Percentiles rank a stretch among this genome's conserved stretches.
Evolutionary conservation across 1,140 invertebrate species (phyloP).

Genomic region (Eumeta japonica): DNA sequence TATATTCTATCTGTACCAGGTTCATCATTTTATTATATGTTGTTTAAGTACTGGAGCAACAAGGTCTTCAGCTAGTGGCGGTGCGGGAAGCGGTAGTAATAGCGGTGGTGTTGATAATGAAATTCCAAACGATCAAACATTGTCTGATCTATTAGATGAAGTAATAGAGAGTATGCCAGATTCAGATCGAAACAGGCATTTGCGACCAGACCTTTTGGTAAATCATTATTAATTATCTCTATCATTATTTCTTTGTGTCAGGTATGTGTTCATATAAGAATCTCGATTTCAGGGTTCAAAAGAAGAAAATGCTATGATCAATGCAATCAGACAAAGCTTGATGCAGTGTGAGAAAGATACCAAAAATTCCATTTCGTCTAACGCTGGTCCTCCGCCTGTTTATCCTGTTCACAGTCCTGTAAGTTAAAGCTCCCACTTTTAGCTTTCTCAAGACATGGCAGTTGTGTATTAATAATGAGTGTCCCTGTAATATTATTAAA

Average conservation of each 20-base stretch:
- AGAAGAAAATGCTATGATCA: constrained; percentile 79
- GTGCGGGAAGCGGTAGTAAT: constrained; percentile 9
- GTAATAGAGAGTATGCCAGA: constrained; percentile 70
- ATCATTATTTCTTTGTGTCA: background rate
- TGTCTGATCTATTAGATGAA: constrained; percentile 81
- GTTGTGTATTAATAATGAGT: background rate
- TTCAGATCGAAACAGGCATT: constrained; percentile 22
- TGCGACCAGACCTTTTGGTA: constrained; percentile 6
- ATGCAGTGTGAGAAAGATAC: constrained; percentile 76
- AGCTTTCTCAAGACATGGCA: background rate
- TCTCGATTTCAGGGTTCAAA: constrained; percentile 54
- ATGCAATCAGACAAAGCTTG: constrained; percentile 84
- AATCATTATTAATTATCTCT: background rate
- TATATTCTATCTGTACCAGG: too few species aligned
- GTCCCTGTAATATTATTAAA: background rate
- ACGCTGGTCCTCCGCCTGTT: constrained; percentile 64
- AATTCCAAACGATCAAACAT: constrained; percentile 63
- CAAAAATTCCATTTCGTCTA: constrained; percentile 63
- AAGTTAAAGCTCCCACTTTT: constrained; percentile 24
- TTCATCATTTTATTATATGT: too few species aligned
- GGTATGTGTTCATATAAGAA: background rate
- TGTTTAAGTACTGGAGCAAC: too few species aligned
- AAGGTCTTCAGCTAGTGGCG: too few species aligned
- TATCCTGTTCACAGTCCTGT: constrained; percentile 65
- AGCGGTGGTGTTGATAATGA: constrained; percentile 27